Evolutionary conservation across 2,113 vertebrate species (phyloP), one percentile per base, ranked within the genome.

Genomic region (Tragulus kanchil): DNA sequence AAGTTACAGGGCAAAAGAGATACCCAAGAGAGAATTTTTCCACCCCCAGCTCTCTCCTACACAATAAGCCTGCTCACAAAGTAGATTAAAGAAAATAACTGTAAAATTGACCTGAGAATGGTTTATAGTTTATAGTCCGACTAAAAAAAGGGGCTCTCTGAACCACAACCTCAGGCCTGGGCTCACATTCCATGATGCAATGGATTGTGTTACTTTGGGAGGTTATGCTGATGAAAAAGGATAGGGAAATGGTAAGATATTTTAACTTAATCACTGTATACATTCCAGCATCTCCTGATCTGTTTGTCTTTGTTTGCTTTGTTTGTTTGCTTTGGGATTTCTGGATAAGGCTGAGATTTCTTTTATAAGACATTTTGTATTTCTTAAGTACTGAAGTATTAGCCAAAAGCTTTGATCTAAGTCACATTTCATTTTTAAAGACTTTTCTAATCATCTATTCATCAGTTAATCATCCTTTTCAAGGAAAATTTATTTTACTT

Each of bases 391-490:
- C 25, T 95, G 56, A 96, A 64, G 31, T 25, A 67, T 87, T 82
- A 92, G 25, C 86, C 83, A 36, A 73, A 94, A 89, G 48, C 52
- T 92, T 94, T 96, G 42, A 92, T 90, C 48, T 93, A 89, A 52
- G 71, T 73, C 62, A 48, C 11, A 67, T 48, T 67, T 94, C 45
- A 94, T 81, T 96, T 94, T 97, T 23, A 87, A 93, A 93, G 52
- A 65, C 78, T 93, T 97, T 96, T 69, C n/a, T 92, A 92, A 95
- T 96, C 19, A 78, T 36, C 56, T 58, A n/a, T 85, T 97, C 64
- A 96, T 93, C 89, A 95, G 48, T 65, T 97, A 95, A 93, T 95
- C 54, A 94, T 93, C 58, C 73, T 65, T 94, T 87, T 94, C 86
- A 97, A 92, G 67, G 48, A 92, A 89, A 87, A 93, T 96, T 94